phyloP scores from a whole-genome alignment of 2,113 vertebrate genomes.

The Otocyon megalotis region DNA sequence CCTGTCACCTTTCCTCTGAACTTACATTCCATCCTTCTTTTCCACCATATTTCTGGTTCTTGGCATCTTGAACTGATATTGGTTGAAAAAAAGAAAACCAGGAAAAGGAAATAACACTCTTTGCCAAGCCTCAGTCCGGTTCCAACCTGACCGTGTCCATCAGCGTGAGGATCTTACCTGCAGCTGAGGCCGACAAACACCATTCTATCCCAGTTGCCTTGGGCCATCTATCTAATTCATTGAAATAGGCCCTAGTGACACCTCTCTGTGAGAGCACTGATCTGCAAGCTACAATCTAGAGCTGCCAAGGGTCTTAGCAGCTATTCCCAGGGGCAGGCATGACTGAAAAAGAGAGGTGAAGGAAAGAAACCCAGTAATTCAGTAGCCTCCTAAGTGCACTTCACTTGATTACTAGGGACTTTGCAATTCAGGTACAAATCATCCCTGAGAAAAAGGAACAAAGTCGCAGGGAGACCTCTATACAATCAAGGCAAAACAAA shows the following conservation, averaged over 20 bases:
- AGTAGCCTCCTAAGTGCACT: neutral
- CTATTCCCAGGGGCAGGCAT: neutral
- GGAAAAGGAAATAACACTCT: neutral
- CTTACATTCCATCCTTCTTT: neutral
- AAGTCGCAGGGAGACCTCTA: neutral
- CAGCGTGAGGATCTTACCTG: neutral
- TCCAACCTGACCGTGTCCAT: neutral
- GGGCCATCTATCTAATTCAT: neutral
- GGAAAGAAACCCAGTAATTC: neutral
- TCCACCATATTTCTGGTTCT: neutral
- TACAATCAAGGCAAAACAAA: neutral
- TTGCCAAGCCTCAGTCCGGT: neutral
- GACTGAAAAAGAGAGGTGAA: neutral
- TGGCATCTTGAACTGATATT: neutral
- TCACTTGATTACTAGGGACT: constrained; percentile 52
- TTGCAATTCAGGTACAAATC: constrained; percentile 35
- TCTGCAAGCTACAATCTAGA: neutral
- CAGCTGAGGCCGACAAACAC: accelerated
- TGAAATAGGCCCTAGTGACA: neutral
- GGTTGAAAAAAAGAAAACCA: constrained; percentile 5
- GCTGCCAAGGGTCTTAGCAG: neutral
- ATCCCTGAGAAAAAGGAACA: neutral
- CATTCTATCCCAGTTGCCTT: neutral
- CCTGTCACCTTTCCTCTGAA: neutral
- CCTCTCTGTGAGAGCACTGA: neutral